Evolutionary conservation across 2,888 invertebrate genomes (phyloP).

Genomic region (Hydrotaea cyrtoneurina): DNA sequence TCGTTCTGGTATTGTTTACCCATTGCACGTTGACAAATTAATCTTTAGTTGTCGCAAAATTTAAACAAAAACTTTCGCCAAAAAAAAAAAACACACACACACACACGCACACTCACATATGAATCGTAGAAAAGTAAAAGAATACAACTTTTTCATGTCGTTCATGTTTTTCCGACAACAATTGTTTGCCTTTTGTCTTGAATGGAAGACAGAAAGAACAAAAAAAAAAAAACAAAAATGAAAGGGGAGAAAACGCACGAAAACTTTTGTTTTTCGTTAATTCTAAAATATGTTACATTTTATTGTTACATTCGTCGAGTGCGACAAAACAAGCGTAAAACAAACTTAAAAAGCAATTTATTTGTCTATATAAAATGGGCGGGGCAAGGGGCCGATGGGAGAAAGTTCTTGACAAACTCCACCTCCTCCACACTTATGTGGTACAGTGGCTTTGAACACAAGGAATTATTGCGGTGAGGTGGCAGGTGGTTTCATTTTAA

Average conservation of each 20-base stretch:
- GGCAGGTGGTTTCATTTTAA: too few species aligned
- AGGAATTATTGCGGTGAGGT: too few species aligned
- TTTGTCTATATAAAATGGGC: not conserved
- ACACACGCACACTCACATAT: not conserved
- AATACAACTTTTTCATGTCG: conserved; percentile 2
- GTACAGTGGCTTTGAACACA: too few species aligned
- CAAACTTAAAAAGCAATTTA: conserved; percentile 7
- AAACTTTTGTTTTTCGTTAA: not conserved
- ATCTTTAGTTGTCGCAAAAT: conserved; percentile 55
- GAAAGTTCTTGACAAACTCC: too few species aligned
- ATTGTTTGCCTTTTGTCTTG: not conserved
- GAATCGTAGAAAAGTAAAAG: not conserved
- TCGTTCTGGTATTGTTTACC: conserved; percentile 42
- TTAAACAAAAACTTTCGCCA: not conserved
- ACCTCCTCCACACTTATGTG: too few species aligned
- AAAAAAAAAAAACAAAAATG: not conserved
- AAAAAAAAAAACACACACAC: not conserved
- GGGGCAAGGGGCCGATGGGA: not conserved
- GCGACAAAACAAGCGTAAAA: not conserved
- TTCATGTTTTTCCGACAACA: not conserved
- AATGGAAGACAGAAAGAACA: not conserved
- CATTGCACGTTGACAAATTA: conserved; percentile 62
- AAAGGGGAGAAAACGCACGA: not conserved
- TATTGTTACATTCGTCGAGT: not conserved
- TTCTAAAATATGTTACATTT: conserved; percentile 27